Conservation (phyloP, 2,888 invertebrate species). For the Platyscelio sp. region DNA sequence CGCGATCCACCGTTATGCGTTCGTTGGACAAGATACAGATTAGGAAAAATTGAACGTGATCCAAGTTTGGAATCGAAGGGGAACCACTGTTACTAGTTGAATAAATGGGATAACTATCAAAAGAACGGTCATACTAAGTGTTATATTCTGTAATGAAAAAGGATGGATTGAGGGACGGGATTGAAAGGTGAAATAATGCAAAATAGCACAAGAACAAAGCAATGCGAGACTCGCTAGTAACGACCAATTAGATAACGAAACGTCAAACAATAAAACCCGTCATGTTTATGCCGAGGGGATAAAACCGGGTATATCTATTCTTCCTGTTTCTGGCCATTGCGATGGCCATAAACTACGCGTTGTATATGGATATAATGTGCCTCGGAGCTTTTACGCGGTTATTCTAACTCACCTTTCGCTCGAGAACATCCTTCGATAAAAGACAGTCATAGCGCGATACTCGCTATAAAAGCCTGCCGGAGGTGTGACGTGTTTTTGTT, state of each 20-base stretch:
- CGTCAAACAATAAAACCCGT: constrained; percentile 82
- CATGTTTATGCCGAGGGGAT: constrained; percentile 81
- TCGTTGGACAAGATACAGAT: constrained; percentile 27
- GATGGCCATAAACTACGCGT: constrained; percentile 70
- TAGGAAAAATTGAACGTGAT: constrained; percentile 22
- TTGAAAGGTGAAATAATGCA: constrained; percentile 58
- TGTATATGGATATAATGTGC: constrained; percentile 76
- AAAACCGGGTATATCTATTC: constrained; percentile 77
- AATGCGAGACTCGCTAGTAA: constrained; percentile 72
- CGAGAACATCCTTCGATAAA: constrained; percentile 63
- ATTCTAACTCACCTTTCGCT: constrained; percentile 60
- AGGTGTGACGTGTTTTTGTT: constrained; percentile 59
- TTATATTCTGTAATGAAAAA: constrained; percentile 42
- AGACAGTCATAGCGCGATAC: constrained; percentile 45
- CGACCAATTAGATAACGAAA: constrained; percentile 83
- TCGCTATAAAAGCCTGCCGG: constrained; percentile 44
- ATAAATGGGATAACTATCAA: background rate
- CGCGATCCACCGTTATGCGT: background rate
- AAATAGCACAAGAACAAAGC: constrained; percentile 46
- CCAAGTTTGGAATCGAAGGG: constrained; percentile 21
- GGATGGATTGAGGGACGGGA: constrained; percentile 25
- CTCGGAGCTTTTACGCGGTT: constrained; percentile 69
- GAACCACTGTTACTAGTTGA: constrained; percentile 14
- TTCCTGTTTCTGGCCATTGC: constrained; percentile 73
- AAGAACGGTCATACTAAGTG: constrained; percentile 20